Evolutionary conservation across 2,113 vertebrate species (phyloP), one percentile per base, ranked within the genome.

Genomic region (Clarias gariepinus): DNA sequence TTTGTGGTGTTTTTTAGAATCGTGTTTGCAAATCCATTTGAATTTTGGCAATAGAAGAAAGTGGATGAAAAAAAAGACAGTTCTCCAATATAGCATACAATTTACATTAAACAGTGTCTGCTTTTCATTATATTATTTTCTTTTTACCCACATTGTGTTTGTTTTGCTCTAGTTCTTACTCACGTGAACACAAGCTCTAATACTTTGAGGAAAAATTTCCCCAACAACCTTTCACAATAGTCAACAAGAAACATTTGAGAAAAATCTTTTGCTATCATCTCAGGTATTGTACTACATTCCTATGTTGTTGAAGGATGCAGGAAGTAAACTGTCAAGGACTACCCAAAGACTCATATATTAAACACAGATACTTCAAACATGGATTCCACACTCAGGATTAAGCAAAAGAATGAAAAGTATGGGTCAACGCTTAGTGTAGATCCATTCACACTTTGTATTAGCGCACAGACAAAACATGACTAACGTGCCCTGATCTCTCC

Each of bases 371-470:
- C 83, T 78, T 90, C 82, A 89, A 88, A 83, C 60, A 76, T 69
- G n/a, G 36, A 81, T 89, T 85, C 13, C 30, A 23, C 60, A n/a
- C 79, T 41, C 52, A 84, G 76, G 60, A 86, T 85, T 85, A 85
- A 80, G 61, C 60, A 60, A 77, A 30, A 71, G 52, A 21, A 55
- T 88, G 2, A 36, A 83, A 91, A 74, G 28, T 71, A 83, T 36
- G 41, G 87, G 84, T 68, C 9, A 89, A 64, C 77, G 55, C 85
- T 82, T 86, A 87, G 60, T 80, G 12, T 87, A 89, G 41, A 88
- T 95, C 95, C 89, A 85, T 95, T 95, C 93, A 91, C 92, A 91
- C 92, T 89, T 93, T 91, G 89, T 92, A 92, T 93, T 92, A 81
- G 84, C 82, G 81, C 80, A 36, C 73, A 93, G 93, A 92, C 92